Base-by-base conservation (phyloP, 2,113 vertebrate genomes). In the Phylloscopus trochiloides region DNA sequence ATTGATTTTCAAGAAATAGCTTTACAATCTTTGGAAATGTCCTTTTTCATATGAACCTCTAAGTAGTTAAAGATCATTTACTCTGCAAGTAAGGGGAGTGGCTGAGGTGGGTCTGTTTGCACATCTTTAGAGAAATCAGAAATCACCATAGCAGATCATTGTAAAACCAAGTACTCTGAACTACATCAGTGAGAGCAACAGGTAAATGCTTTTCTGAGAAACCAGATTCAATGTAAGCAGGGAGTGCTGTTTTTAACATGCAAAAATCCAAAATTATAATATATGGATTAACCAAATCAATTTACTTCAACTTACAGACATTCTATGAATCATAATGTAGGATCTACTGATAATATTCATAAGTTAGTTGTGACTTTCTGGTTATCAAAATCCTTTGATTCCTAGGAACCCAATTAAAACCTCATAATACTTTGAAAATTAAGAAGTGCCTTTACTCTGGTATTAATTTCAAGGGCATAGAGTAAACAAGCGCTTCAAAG, bases 211-310 rank as follows among this genome's bases (percentile, higher is more conserved):
- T 40, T 63, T 84, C 20, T 48, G 40, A 71, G 19, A 82, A 87
- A 65, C 1, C 8, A 38, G 3, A 42, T 9, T 6, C 74, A 45
- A 12, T 8, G 16, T 19, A 65, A 61, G 22, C 8, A 38, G 12
- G 22, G 1, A 55, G 7, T 2, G 1, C 2, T 48, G 4, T 0
- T 50, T 84, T 55, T 31, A 59, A 32, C 17, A 40, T n/a, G 40
- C 10, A 83, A 57, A 88, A 50, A 3, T 17, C 1, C 50, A 76
- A 77, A 82, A 36, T 17, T 48, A 32, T 32, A 48, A 15, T 12
- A 50, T 14, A 59, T 14, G 6, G 12, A 45, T 10, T 28, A 51
- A 42, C 1, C 2, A 32, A 70, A 88, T 36, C 24, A 20, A 10
- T 68, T 51, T 63, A 29, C 3, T 67, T 19, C 67, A 90, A 29